These are phyloP conservation scores for Andricus quercusramuli DNA, from an alignment of 2,888 invertebrate genomes.

Conservation along the genomic window DNA sequence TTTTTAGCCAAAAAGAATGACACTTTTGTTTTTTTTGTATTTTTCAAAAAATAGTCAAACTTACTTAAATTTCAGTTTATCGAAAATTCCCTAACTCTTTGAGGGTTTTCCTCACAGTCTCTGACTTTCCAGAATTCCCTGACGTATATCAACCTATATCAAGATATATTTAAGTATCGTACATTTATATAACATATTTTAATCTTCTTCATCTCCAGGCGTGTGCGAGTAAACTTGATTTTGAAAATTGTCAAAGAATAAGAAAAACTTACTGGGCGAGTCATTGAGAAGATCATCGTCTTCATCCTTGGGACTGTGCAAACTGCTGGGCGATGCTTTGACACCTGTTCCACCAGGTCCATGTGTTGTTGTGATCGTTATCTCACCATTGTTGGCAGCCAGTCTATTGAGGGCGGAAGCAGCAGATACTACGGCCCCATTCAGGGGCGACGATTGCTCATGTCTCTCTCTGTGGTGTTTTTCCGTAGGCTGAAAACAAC, in stretches of 20 bases:
- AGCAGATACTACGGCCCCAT: constrained; percentile 80
- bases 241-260: too few relatives aligned
- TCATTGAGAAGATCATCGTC: constrained; percentile 87
- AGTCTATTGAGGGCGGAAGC: constrained; percentile 85
- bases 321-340: constrained; percentile 77
- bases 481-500: constrained; percentile 73
- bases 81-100: too few relatives aligned
- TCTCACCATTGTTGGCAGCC: constrained; percentile 89
- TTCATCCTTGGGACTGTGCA: constrained; percentile 75
- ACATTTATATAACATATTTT: neutral
- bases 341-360: constrained; percentile 79
- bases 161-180: neutral
- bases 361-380: constrained; percentile 90
- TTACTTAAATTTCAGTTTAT: too few relatives aligned
- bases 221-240: too few relatives aligned
- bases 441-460: constrained; percentile 78
- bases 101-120: too few relatives aligned
- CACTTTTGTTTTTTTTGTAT: too few relatives aligned
- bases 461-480: constrained; percentile 79
- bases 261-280: constrained; percentile 88
- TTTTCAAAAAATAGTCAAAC: too few relatives aligned
- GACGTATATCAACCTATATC: too few relatives aligned
- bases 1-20: too few relatives aligned
- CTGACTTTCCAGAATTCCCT: too few relatives aligned
- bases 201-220: neutral